A percentile compares a stretch with the other conserved stretches of the same genome.
Evolutionary conservation across 2,797 vertebrate genomes (phyloP).

Genomic region (Rhabdophis nuchalis): DNA sequence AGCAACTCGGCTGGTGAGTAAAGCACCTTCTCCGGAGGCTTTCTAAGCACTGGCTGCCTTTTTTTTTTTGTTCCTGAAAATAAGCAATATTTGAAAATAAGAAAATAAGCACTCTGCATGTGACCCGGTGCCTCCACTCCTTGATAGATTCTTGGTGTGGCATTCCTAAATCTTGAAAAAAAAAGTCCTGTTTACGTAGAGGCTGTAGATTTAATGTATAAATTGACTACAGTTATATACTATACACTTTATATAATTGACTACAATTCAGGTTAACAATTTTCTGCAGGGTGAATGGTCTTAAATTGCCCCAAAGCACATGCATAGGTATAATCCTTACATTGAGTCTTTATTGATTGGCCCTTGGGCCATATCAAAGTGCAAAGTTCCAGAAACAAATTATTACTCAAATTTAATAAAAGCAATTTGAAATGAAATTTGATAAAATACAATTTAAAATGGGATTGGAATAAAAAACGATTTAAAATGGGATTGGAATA

Average conservation of each 20-base stretch:
- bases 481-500: no score
- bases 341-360: no score
- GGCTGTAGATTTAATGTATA: background rate
- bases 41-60: background rate
- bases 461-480: no score
- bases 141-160: no score
- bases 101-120: background rate
- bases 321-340: background rate
- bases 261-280: background rate
- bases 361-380: no score
- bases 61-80: background rate
- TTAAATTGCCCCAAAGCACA: background rate
- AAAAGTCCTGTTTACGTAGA: background rate
- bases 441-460: no score
- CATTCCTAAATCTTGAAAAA: background rate
- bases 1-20: conserved; percentile 85
- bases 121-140: background rate
- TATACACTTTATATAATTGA: background rate
- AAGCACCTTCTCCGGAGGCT: background rate
- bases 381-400: no score
- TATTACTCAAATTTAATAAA: no score
- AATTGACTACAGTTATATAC: background rate
- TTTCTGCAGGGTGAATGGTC: background rate
- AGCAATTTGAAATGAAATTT: no score
- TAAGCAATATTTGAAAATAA: no score